phyloP scores from a whole-genome alignment of 2,888 invertebrate species.

The Nipponacmea schrenckii region DNA sequence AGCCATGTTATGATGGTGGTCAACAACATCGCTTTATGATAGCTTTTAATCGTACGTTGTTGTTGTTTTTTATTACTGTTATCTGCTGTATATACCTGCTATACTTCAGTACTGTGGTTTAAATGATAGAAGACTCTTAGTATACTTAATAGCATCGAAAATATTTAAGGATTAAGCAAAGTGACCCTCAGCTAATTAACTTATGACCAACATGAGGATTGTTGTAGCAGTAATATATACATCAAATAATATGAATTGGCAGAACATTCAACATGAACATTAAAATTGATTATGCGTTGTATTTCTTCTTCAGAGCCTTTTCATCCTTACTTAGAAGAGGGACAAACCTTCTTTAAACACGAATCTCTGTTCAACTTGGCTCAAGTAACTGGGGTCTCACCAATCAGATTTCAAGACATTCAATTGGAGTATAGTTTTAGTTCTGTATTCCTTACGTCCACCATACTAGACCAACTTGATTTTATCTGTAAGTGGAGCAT shows the following conservation, averaged over 20 bases:
- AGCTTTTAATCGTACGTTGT: conserved; percentile 36
- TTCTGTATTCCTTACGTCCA: conserved; percentile 39
- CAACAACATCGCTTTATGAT: conserved; percentile 43
- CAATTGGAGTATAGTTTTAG: conserved; percentile 41
- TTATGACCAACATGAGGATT: no score
- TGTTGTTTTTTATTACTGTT: not conserved
- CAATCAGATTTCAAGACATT: conserved; percentile 44
- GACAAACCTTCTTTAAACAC: conserved; percentile 38
- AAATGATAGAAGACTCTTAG: not conserved
- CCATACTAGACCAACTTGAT: conserved; percentile 45
- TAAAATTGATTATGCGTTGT: no score
- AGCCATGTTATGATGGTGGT: conserved; percentile 43
- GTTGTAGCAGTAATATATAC: no score
- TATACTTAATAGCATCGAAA: not conserved
- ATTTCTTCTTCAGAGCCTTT: conserved; percentile 37
- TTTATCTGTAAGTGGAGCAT: conserved; percentile 32
- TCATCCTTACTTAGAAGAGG: conserved; percentile 40
- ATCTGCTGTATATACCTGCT: not conserved
- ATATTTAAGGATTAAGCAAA: no score
- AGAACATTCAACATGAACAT: no score
- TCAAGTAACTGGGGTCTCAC: conserved; percentile 33
- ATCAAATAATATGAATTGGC: no score
- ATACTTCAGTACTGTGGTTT: not conserved
- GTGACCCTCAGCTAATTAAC: no score
- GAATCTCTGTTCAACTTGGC: conserved; percentile 35